Evolutionary conservation across 2,888 invertebrate species (phyloP), one percentile per base, ranked within the genome.

Genomic region (Homarus gammarus): DNA sequence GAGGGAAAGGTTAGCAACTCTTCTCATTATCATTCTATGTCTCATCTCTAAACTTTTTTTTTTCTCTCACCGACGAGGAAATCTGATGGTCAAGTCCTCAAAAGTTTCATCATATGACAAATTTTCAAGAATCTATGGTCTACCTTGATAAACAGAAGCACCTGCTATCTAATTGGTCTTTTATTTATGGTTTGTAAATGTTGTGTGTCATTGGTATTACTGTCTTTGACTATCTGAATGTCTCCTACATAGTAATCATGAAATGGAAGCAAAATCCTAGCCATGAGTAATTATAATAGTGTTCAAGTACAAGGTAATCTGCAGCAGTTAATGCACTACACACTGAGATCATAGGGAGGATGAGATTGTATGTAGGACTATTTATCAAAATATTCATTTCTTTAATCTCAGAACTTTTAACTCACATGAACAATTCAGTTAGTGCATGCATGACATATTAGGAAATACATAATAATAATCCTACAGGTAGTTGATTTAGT

Each of bases 401-500:
- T 56, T 79, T 27, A n/a, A 27, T 56, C 31, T 56, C 56, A 18
- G 22, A 36, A 56, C 78, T 40, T 33, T 78, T 56, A 56, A 78
- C 78, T 78, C 49, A n/a, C 12, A 56, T 61, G 61, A 70, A 44
- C 61, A 22, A 81, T 83, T 91, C 88, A 90, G 84, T 89, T 83
- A 89, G 83, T 84, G 84, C 88, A 89, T 89, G 88, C 88, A 75
- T 72, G 40, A 72, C 72, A 56, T 89, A 83, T 78, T 89, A 82
- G 81, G 56, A 40, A 84, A 31, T 82, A 82, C 83, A 68, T 44
- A n/a, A 83, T 83, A 89, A 70, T 89, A 86, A 78, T 72, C 70
- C 86, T 51, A 79, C 78, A 78, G 83, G 88, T 89, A 89, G 88
- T 84, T 89, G 64, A 68, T 83, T 84, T 89, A 82, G 83, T 88